Evolutionary conservation across 2,888 invertebrate species (phyloP).

Genomic region (Minunthozetes semirufus): DNA sequence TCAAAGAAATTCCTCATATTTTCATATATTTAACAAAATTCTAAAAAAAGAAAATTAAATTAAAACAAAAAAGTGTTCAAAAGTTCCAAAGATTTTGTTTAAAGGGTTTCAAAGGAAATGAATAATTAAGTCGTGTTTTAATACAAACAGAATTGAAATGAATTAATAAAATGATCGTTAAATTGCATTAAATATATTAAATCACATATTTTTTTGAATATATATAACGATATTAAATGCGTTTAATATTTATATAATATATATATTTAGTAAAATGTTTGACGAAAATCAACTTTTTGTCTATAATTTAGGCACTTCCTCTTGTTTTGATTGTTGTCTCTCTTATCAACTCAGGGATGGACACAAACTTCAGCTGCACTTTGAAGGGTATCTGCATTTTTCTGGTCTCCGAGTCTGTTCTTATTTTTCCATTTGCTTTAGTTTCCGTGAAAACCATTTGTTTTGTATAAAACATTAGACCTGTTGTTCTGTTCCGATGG

Average conservation of each 20-base stretch:
- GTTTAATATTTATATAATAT: background rate
- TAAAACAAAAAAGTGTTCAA: background rate
- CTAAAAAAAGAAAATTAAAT: background rate
- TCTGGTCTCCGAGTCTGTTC: background rate
- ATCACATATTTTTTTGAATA: background rate
- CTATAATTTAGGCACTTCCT: background rate
- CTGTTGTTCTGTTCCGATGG: constrained; percentile 21
- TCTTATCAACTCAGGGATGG: background rate
- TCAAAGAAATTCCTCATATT: too few species aligned
- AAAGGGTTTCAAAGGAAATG: background rate
- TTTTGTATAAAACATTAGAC: background rate
- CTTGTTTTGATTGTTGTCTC: background rate
- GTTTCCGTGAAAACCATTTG: background rate
- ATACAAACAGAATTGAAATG: background rate
- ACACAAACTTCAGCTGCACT: constrained; percentile 18
- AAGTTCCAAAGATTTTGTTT: background rate
- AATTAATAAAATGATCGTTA: background rate
- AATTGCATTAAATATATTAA: background rate
- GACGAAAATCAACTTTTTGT: background rate
- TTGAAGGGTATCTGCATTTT: background rate
- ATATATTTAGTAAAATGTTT: background rate
- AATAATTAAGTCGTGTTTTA: background rate
- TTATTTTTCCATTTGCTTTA: background rate
- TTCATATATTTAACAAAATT: too few species aligned
- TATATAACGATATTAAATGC: background rate